A percentile compares a stretch with the other conserved stretches of the same genome.
These are phyloP conservation scores for Venustaconcha ellipsiformis DNA, from an alignment of 1,140 invertebrate genomes.

Conservation along the genomic window DNA sequence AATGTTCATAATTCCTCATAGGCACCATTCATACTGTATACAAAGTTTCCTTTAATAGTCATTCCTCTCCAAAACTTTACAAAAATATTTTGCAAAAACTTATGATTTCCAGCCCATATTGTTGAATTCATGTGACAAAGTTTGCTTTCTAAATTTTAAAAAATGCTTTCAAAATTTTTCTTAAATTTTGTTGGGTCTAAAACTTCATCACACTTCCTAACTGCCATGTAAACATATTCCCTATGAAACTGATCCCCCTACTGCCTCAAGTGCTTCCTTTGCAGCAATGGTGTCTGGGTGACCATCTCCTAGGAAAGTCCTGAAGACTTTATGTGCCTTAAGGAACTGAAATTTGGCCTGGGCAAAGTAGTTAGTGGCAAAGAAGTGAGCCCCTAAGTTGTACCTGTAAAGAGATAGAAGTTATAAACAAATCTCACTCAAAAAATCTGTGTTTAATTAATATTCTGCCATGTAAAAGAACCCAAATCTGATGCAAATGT, in stretches of 20 bases:
- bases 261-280: constrained; percentile 33
- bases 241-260: neutral
- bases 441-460: neutral
- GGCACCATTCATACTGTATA: no score
- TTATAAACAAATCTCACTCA: neutral
- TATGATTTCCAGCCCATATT: no score
- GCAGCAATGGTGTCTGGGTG: constrained; percentile 42
- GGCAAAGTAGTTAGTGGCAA: constrained; percentile 46
- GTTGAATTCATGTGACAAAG: no score
- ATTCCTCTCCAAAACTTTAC: no score
- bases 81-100: no score
- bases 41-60: no score
- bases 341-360: constrained; percentile 49
- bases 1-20: no score
- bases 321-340: constrained; percentile 37
- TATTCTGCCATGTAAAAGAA: neutral
- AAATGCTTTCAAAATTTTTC: no score
- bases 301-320: constrained; percentile 40
- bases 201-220: no score
- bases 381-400: constrained; percentile 52
- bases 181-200: no score
- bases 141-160: no score
- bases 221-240: no score
- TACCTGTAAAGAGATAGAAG: constrained; percentile 38
- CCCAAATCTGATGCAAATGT: neutral